Evolutionary conservation across 2,888 invertebrate species (phyloP).

Genomic region (Hirtodrosophila confusa): DNA sequence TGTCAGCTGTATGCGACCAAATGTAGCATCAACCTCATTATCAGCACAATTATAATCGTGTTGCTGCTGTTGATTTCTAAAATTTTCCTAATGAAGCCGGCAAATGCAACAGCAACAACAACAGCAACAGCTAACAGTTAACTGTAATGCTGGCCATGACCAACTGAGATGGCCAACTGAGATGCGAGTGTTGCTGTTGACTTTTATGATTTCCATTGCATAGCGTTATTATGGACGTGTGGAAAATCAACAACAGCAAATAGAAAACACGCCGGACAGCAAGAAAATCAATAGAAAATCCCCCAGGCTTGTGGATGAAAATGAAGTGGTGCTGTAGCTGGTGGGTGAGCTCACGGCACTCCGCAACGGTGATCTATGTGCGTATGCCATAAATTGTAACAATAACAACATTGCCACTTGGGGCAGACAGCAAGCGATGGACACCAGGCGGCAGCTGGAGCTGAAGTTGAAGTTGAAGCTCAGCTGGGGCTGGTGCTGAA

Average conservation of each 20-base stretch:
- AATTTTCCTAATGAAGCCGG: constrained; percentile 75
- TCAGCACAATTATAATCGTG: constrained; percentile 42
- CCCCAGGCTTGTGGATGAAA: constrained; percentile 32
- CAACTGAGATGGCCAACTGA: constrained; percentile 21
- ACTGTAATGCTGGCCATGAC: constrained; percentile 58
- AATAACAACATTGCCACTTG: constrained; percentile 62
- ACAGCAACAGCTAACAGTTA: constrained; percentile 28
- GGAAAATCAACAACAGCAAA: constrained; percentile 66
- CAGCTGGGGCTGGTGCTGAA: constrained; percentile 20
- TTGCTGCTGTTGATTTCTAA: constrained; percentile 43
- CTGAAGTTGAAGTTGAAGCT: constrained; percentile 22
- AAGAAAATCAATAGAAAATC: constrained; percentile 74
- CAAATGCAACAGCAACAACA: constrained; percentile 38
- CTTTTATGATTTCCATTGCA: constrained; percentile 79
- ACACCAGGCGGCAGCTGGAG: constrained; percentile 13
- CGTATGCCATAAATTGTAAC: constrained; percentile 78
- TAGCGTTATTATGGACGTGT: constrained; percentile 70
- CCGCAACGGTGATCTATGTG: constrained; percentile 63
- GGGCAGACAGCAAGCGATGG: constrained; percentile 62
- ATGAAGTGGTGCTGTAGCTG: constrained; percentile 32
- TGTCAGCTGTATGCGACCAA: constrained; percentile 47
- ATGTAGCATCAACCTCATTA: constrained; percentile 59
- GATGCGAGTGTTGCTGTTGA: constrained; percentile 59
- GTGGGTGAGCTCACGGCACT: constrained; percentile 9
- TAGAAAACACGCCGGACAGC: constrained; percentile 59